Percentiles rank a stretch among this genome's conserved stretches.
Conservation (phyloP, 2,888 invertebrate species). For the Thelaira solivaga region DNA sequence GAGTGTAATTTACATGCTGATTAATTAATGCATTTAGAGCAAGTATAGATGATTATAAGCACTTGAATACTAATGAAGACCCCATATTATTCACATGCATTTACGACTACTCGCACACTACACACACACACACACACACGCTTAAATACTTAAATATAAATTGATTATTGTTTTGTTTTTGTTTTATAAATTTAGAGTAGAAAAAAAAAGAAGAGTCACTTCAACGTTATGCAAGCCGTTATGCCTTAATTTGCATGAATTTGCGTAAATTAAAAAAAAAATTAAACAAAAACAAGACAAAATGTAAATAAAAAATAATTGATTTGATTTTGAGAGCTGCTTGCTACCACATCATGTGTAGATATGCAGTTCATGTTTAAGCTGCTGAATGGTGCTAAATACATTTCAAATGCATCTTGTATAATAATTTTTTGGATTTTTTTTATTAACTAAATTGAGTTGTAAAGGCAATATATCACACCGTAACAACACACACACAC, state of each 20-base stretch:
- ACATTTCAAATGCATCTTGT: too few species aligned
- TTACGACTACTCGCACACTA: not conserved
- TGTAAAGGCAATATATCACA: too few species aligned
- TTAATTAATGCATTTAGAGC: conserved; percentile 63
- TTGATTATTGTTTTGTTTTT: not conserved
- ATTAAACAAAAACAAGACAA: not conserved
- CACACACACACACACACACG: not conserved
- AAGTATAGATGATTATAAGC: conserved; percentile 61
- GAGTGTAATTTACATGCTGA: conserved; percentile 38
- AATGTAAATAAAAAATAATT: too few species aligned
- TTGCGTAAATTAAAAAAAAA: conserved; percentile 12
- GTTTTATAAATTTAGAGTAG: not conserved
- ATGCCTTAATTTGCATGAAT: conserved; percentile 53
- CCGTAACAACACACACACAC: too few species aligned
- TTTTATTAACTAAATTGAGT: too few species aligned
- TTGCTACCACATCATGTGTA: too few species aligned
- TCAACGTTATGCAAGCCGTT: conserved; percentile 42
- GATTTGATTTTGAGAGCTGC: too few species aligned
- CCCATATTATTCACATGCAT: conserved; percentile 20
- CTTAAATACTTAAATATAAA: not conserved
- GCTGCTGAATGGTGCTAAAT: too few species aligned
- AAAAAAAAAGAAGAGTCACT: conserved; percentile 42
- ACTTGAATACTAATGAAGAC: conserved; percentile 59
- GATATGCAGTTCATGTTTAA: too few species aligned
- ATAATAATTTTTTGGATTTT: too few species aligned